Evolutionary conservation across 2,113 vertebrate genomes (phyloP).

Genomic region (Uria lomvia): DNA sequence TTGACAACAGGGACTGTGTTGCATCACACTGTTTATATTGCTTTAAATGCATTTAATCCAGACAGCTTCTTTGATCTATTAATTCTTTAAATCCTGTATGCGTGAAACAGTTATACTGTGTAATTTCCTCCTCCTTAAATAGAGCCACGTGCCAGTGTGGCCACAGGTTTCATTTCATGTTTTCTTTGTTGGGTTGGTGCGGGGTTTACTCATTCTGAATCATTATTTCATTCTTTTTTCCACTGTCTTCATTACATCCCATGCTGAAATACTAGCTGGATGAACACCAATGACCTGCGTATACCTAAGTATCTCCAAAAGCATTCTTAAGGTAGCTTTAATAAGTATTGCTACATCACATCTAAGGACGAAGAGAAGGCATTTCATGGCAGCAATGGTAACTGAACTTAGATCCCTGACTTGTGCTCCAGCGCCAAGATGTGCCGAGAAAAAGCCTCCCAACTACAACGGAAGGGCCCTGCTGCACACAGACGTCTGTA

Average conservation of each 20-base stretch:
- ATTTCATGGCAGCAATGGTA: not conserved
- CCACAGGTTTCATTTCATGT: not conserved
- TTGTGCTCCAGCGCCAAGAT: not conserved
- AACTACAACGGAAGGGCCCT: not conserved
- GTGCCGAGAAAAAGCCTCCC: not conserved
- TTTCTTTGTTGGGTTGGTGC: not conserved
- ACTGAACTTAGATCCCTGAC: not conserved
- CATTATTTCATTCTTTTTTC: not conserved
- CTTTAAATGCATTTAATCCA: not conserved
- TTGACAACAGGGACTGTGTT: not conserved
- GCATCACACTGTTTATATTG: not conserved
- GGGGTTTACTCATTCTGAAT: not conserved
- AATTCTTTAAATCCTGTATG: not conserved
- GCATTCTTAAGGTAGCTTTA: not conserved
- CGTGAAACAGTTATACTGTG: not conserved
- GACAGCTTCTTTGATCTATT: not conserved
- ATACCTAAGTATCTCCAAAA: not conserved
- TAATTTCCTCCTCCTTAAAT: not conserved
- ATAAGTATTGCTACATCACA: not conserved
- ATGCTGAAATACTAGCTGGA: not conserved
- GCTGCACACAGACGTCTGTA: not conserved
- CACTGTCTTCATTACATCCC: not conserved
- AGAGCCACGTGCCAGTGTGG: not conserved
- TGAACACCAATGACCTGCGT: not conserved
- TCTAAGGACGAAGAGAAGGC: not conserved